Conservation (phyloP, 2,797 vertebrate species). For the Brotula barbata region DNA sequence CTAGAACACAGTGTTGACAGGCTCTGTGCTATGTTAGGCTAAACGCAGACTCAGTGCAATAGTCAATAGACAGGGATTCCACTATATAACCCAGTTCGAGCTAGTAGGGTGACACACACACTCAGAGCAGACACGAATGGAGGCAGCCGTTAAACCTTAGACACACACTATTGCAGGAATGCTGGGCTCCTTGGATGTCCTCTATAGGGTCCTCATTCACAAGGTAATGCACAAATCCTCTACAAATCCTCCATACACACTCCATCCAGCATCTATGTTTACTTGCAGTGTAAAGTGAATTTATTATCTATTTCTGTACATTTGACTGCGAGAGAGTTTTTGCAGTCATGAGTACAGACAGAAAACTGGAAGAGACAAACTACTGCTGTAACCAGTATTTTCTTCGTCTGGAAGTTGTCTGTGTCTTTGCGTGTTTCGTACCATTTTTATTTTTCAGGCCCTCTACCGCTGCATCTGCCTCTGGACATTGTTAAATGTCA, state of each 20-base stretch:
- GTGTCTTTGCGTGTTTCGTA: too few relatives aligned
- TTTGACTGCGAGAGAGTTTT: too few relatives aligned
- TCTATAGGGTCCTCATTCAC: slow-evolving; percentile 78
- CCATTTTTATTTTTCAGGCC: too few relatives aligned
- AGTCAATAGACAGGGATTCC: slow-evolving; percentile 67
- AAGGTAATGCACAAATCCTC: slow-evolving; percentile 68
- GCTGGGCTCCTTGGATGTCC: slow-evolving; percentile 82
- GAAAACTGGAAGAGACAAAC: too few relatives aligned
- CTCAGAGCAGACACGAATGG: slow-evolving; percentile 46
- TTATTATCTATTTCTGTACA: too few relatives aligned
- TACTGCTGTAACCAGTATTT: too few relatives aligned
- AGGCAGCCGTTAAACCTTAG: slow-evolving; percentile 47
- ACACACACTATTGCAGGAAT: slow-evolving; percentile 60
- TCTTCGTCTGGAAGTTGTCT: too few relatives aligned
- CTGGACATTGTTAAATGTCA: not conserved
- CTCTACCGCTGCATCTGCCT: not conserved
- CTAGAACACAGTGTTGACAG: slow-evolving; percentile 73
- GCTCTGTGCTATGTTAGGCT: slow-evolving; percentile 55
- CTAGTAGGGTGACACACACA: slow-evolving; percentile 23
- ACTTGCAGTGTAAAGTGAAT: too few relatives aligned
- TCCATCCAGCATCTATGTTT: not conserved
- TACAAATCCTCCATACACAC: not conserved
- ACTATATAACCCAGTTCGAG: slow-evolving; percentile 65
- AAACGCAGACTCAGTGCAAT: slow-evolving; percentile 72
- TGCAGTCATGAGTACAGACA: too few relatives aligned